These are phyloP conservation scores for Coryphaenoides rupestris DNA, from an alignment of 2,113 vertebrate species.

Conservation along the genomic window DNA sequence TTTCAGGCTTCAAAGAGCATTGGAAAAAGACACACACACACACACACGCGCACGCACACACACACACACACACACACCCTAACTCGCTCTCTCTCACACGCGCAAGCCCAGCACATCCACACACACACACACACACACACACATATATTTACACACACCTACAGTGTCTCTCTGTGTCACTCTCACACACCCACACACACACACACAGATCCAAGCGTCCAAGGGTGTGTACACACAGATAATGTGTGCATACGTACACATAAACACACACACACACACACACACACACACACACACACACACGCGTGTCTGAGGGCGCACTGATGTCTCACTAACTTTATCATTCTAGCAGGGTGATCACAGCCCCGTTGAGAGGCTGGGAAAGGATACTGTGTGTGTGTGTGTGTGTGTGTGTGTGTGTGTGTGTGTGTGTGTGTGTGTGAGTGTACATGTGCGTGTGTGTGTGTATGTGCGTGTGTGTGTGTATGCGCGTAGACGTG, in stretches of 20 bases:
- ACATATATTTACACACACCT: background rate
- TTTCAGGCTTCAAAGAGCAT: conserved; percentile 77
- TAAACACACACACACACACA: conserved; percentile 24
- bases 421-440: conserved; percentile 32
- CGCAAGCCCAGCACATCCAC: conserved; percentile 36
- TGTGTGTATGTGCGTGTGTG: background rate
- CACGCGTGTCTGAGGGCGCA: conserved; percentile 62
- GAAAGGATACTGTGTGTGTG: conserved; percentile 35
- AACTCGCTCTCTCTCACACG: background rate
- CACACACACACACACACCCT: conserved; percentile 1
- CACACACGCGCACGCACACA: background rate
- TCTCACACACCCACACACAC: conserved; percentile 20
- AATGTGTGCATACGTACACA: background rate
- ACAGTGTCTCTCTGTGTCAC: no score
- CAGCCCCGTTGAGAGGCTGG: conserved; percentile 62
- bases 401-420: conserved; percentile 29
- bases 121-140: conserved; percentile 28
- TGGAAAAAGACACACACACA: conserved; percentile 49
- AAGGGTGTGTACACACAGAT: background rate
- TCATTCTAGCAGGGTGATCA: conserved; percentile 77
- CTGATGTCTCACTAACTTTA: conserved; percentile 77
- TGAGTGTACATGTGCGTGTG: conserved; percentile 18
- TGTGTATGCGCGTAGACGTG: conserved; percentile 29
- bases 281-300: conserved; percentile 16
- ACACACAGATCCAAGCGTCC: background rate